Conservation (phyloP, 1,140 invertebrate species). For the Andricus grossulariae region DNA sequence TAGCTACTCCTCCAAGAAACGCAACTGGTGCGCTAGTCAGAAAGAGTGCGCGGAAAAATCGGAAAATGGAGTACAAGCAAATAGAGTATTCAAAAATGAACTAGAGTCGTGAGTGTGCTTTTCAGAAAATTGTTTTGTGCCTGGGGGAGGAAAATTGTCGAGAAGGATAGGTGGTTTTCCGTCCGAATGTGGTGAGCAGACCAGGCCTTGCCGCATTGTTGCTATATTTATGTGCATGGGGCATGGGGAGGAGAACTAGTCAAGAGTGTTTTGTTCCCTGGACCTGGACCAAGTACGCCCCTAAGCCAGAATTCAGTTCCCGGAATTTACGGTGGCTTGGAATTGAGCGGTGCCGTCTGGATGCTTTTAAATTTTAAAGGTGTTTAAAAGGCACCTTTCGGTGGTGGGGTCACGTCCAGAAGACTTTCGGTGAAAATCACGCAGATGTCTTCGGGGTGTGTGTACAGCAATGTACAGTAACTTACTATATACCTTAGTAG, state of each 20-base stretch:
- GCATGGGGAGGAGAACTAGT: background rate
- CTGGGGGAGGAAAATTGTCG: background rate
- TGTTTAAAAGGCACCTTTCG: background rate
- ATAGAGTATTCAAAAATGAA: no score
- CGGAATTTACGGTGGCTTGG: background rate
- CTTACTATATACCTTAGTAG: background rate
- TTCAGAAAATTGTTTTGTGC: background rate
- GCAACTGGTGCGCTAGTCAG: background rate
- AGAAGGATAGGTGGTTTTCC: slow-evolving; percentile 19
- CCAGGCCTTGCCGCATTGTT: background rate
- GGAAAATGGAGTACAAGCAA: background rate
- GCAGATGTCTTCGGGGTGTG: background rate
- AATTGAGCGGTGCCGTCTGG: background rate
- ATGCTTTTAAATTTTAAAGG: slow-evolving; percentile 19
- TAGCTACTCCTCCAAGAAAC: background rate
- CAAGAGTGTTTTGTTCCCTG: background rate
- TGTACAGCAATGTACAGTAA: background rate
- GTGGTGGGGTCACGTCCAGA: background rate
- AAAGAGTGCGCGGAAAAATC: background rate
- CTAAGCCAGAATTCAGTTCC: background rate
- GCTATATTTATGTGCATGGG: background rate
- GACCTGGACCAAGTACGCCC: slow-evolving; percentile 19
- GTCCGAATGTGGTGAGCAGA: slow-evolving; percentile 20
- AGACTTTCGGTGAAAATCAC: background rate
- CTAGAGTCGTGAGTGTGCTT: background rate